Evolutionary conservation across 2,113 vertebrate species (phyloP).

Genomic region (Galbula dea): DNA sequence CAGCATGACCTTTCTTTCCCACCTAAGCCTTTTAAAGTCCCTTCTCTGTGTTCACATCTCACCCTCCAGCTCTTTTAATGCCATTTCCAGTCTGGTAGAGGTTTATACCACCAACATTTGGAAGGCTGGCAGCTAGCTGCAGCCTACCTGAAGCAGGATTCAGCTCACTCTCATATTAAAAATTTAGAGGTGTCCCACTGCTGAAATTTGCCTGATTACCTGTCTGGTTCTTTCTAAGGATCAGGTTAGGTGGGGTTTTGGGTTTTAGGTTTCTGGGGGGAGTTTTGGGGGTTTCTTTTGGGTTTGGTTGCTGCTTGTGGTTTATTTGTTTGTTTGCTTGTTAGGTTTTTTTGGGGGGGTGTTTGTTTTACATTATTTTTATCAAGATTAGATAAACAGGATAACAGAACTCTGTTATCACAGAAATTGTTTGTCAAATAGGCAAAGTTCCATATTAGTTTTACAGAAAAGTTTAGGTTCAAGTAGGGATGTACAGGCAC

Average conservation of each 20-base stretch:
- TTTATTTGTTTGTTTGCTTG: no score
- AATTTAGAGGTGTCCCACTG: slow-evolving; percentile 9
- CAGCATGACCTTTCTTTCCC: not conserved
- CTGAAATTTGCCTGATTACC: not conserved
- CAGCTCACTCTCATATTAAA: not conserved
- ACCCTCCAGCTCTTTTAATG: not conserved
- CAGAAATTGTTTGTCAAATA: not conserved
- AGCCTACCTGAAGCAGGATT: not conserved
- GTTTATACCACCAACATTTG: not conserved
- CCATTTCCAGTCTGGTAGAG: not conserved
- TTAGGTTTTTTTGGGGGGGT: no score
- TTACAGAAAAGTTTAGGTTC: not conserved
- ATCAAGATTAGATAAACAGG: not conserved
- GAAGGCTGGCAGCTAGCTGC: not conserved
- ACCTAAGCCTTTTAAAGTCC: not conserved
- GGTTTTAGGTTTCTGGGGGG: no score
- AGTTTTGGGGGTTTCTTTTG: no score
- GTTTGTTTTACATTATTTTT: not conserved
- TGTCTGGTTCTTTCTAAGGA: not conserved
- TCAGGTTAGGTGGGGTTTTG: not conserved
- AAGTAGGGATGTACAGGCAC: not conserved
- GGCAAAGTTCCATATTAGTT: not conserved
- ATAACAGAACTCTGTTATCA: not conserved
- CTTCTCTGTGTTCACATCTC: not conserved
- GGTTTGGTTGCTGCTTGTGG: no score